Conservation (phyloP, 2,888 invertebrate genomes). For the Beris morrisii region DNA sequence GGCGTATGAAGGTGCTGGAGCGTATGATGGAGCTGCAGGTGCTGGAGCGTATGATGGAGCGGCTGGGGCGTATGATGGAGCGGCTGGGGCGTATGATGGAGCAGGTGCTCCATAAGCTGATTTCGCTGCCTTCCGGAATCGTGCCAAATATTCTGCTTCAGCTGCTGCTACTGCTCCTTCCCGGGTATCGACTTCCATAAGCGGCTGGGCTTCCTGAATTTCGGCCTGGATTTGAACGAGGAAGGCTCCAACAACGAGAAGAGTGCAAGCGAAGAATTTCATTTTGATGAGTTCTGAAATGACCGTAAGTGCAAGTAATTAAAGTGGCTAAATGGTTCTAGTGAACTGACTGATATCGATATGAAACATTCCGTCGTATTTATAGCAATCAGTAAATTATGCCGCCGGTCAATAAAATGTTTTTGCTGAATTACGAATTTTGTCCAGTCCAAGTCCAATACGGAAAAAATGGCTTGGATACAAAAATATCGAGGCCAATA, state of each 20-base stretch:
- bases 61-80: slow-evolving; percentile 16
- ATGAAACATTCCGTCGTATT: background rate
- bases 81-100: background rate
- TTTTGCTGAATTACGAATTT: no score
- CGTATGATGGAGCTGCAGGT: slow-evolving; percentile 9
- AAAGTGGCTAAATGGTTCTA: background rate
- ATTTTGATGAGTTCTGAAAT: slow-evolving; percentile 10
- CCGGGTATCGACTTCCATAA: background rate
- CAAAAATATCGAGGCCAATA: no score
- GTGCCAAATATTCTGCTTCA: background rate
- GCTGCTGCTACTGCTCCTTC: background rate
- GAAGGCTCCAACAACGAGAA: slow-evolving; percentile 10
- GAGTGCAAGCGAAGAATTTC: slow-evolving; percentile 11
- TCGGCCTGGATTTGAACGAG: slow-evolving; percentile 4
- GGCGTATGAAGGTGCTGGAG: slow-evolving; percentile 3
- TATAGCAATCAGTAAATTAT: background rate
- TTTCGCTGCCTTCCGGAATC: slow-evolving; percentile 5
- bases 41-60: slow-evolving; percentile 14
- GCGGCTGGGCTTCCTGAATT: background rate
- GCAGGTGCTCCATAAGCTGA: background rate
- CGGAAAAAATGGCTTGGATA: no score
- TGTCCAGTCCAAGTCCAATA: no score
- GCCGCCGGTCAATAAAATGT: no score
- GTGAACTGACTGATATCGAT: slow-evolving; percentile 12
- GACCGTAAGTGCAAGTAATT: background rate